Percentiles rank a stretch among this genome's conserved stretches.
Conservation (phyloP, 2,797 vertebrate species). For the Cyclura pinguis region DNA sequence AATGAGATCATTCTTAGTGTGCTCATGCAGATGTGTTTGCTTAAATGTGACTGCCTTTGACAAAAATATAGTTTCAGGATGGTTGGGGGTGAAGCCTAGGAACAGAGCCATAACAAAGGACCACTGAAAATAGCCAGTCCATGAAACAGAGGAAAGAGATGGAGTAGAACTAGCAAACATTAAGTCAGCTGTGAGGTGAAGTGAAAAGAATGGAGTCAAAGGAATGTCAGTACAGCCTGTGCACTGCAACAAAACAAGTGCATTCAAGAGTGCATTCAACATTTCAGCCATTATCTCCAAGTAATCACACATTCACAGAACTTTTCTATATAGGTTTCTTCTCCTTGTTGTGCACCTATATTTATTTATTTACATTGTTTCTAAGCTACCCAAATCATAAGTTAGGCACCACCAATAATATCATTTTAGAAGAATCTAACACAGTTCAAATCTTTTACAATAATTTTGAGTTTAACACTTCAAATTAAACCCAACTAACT, state of each 20-base stretch:
- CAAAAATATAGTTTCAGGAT: not conserved
- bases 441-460: no score
- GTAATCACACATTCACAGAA: not conserved
- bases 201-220: not conserved
- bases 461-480: no score
- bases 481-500: no score
- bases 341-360: not conserved
- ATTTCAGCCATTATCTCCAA: not conserved
- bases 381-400: no score
- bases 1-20: not conserved
- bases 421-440: no score
- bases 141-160: not conserved
- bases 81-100: not conserved
- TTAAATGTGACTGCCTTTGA: not conserved
- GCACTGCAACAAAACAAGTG: not conserved
- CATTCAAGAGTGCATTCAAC: no score
- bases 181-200: not conserved
- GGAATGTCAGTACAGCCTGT: not conserved
- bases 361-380: no score
- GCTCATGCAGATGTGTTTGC: not conserved
- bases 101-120: not conserved
- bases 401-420: no score
- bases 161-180: no score
- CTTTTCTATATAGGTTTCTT: not conserved
- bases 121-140: not conserved